Conservation (phyloP, 2,888 invertebrate species). For the Dorcus parallelipipedus region DNA sequence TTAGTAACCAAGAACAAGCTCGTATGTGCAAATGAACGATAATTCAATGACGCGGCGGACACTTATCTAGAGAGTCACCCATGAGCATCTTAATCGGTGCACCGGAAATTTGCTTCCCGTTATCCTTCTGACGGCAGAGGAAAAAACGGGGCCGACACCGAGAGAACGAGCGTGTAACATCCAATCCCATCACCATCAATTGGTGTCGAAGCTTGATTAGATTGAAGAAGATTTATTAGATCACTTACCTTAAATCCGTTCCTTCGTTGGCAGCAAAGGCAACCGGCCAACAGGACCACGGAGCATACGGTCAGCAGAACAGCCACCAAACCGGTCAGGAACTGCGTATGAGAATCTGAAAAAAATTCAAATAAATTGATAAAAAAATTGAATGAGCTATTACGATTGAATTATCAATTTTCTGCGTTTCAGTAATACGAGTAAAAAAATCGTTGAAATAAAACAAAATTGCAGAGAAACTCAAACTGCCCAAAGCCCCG, state of each 20-base stretch:
- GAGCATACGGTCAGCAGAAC: constrained; percentile 47
- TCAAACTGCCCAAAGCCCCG: no score
- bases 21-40: no score
- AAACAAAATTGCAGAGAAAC: no score
- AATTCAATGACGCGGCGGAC: no score
- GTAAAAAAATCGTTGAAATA: no score
- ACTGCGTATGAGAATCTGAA: constrained; percentile 42
- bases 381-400: no score
- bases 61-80: no score
- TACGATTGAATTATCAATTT: no score
- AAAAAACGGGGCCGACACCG: background rate
- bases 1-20: no score
- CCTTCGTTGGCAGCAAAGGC: constrained; percentile 48
- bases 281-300: constrained; percentile 42
- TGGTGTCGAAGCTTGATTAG: no score
- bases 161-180: background rate
- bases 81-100: background rate
- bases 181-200: no score
- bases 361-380: constrained; percentile 12
- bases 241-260: constrained; percentile 50
- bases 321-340: constrained; percentile 43
- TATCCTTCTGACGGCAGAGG: background rate
- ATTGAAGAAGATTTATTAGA: background rate
- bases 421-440: no score
- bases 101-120: constrained; percentile 15